Conservation (phyloP, 2,113 vertebrate species). For the Willisornis vidua region DNA sequence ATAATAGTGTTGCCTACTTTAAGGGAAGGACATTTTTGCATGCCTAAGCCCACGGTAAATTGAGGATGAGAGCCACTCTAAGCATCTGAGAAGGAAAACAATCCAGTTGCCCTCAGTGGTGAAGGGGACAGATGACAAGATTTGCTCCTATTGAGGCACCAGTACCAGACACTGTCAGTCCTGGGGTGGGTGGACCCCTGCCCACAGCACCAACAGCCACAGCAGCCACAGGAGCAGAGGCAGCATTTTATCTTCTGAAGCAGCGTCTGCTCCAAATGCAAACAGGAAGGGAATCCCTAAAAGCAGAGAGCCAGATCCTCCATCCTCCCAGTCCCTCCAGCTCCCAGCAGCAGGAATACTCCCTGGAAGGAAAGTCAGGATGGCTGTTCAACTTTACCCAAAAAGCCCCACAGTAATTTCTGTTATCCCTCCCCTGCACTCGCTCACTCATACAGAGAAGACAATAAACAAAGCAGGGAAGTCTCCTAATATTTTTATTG, state of each 20-base stretch:
- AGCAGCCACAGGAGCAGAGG: background rate
- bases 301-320: background rate
- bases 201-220: background rate
- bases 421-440: background rate
- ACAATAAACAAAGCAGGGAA: background rate
- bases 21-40: background rate
- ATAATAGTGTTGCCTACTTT: background rate
- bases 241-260: background rate
- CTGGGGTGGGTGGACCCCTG: background rate
- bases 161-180: background rate
- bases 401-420: background rate
- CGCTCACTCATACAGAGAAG: background rate
- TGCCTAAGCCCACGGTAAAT: background rate
- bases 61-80: background rate
- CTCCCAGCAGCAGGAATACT: background rate
- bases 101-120: background rate
- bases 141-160: background rate
- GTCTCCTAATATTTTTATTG: constrained; percentile 79
- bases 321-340: background rate
- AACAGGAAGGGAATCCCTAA: background rate
- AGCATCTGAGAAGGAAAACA: background rate
- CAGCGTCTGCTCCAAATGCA: background rate
- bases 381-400: background rate
- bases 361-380: background rate
- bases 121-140: background rate